Conservation (phyloP, 1,140 invertebrate genomes). For the Caerostris extrusa region DNA sequence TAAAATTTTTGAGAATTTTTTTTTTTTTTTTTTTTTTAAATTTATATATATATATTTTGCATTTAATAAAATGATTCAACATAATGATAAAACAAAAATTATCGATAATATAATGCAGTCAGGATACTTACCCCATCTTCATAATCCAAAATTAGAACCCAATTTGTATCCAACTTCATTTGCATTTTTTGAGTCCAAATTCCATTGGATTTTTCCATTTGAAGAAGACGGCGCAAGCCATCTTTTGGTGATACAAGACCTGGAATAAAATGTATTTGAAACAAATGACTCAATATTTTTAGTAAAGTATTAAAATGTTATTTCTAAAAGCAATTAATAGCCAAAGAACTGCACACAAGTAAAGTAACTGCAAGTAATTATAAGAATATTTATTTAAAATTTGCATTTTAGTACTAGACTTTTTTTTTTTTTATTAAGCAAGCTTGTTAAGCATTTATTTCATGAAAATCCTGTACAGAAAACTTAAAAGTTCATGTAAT, state of each 20-base stretch:
- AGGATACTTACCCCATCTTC: constrained; percentile 92
- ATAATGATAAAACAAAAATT: background rate
- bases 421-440: no score
- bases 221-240: constrained; percentile 95
- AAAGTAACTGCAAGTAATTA: no score
- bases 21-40: no score
- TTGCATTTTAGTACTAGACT: no score
- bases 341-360: no score
- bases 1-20: no score
- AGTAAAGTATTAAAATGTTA: background rate
- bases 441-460: no score
- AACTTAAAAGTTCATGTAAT: no score
- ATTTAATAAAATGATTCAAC: background rate
- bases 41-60: background rate
- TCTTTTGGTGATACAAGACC: constrained; percentile 83
- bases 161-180: constrained; percentile 91
- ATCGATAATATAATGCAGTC: no score
- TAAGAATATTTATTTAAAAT: no score
- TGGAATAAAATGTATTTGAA: constrained; percentile 15
- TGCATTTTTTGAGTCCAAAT: constrained; percentile 99
- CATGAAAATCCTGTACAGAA: no score
- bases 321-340: background rate
- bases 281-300: background rate
- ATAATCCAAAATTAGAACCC: constrained; percentile 97
- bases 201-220: constrained; percentile 98